phyloP scores from a whole-genome alignment of 2,797 vertebrate species.

The Falco rusticolus region DNA sequence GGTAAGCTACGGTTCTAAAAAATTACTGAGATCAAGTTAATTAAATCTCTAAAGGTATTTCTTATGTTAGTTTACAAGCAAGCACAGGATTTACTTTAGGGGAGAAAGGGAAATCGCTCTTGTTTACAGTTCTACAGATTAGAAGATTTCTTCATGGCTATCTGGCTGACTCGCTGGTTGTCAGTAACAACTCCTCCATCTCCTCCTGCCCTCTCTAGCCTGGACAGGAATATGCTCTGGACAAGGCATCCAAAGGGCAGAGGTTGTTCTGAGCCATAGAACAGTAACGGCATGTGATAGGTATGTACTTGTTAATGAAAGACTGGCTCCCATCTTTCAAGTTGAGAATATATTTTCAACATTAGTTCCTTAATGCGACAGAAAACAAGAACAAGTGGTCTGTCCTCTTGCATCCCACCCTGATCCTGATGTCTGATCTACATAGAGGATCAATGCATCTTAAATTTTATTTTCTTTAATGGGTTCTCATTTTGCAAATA shows the following conservation, averaged over 20 bases:
- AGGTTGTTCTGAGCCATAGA: constrained; percentile 46
- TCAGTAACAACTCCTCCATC: background rate
- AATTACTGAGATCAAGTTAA: constrained; percentile 50
- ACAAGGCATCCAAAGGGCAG: background rate
- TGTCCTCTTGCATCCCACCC: background rate
- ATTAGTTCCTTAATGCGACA: background rate
- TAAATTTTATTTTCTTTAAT: background rate
- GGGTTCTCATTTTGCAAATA: background rate
- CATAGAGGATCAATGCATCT: background rate
- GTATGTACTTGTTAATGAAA: background rate
- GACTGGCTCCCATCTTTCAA: background rate
- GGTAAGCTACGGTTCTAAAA: constrained; percentile 1
- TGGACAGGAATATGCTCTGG: background rate
- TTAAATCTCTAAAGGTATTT: constrained; percentile 53
- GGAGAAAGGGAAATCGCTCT: background rate
- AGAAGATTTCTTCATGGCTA: constrained; percentile 28
- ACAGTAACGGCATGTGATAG: background rate
- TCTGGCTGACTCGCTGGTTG: background rate
- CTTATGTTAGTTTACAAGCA: constrained; percentile 40
- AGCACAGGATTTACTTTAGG: constrained; percentile 8
- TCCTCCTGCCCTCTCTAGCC: background rate
- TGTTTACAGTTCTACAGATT: background rate
- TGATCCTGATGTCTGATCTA: background rate
- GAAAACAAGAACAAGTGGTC: background rate
- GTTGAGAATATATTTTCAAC: background rate